Base-by-base conservation (phyloP, 1,140 invertebrate species). In the Bombyx mori region DNA sequence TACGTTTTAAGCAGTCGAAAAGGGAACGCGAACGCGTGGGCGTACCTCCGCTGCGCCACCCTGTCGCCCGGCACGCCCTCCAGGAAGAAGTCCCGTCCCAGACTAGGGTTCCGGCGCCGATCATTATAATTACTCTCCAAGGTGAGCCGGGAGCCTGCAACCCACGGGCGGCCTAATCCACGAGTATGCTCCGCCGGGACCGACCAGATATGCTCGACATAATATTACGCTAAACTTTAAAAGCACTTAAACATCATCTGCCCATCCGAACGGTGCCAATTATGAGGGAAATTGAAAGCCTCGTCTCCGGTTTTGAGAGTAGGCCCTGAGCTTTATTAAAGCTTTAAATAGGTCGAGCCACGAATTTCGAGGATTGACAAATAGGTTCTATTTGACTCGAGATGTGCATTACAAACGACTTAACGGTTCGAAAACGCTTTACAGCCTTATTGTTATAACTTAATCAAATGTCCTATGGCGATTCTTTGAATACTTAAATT, bases 101-200 rank as follows among this genome's bases (percentile, higher is more conserved):
- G 82, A 75, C 79, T 82, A 71, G 79, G 81, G 79, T 79, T 86
- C 79, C 81, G 83, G 83, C 81, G 83, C 83, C 83, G 83, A 86
- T 84, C 83, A 86, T 86, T 86, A 86, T 86, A 86, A 86, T 86
- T 86, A 86, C 80, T 86, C 83, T 86, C 81, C 83, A 85, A 86
- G 81, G 83, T 85, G 80, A 84, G 80, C 69, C 71, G 77, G 72
- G 81, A 81, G 81, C 77, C 69, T 66, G 68, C 69, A 71, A 65
- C 69, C 73, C 71, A 77, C 77, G 75, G 73, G 69, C 72, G 69
- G 77, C 71, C 73, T 81, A 81, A 86, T 82, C 80, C 80, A 70
- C 26, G 71, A 62, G 65, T 71, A 70, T 68, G 73, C 68, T 77
- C 76, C 74, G 62, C 73, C 71, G 74, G 73, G 72, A 72, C 63